Conservation (phyloP, 2,888 invertebrate species). For the Candidula unifasciata region DNA sequence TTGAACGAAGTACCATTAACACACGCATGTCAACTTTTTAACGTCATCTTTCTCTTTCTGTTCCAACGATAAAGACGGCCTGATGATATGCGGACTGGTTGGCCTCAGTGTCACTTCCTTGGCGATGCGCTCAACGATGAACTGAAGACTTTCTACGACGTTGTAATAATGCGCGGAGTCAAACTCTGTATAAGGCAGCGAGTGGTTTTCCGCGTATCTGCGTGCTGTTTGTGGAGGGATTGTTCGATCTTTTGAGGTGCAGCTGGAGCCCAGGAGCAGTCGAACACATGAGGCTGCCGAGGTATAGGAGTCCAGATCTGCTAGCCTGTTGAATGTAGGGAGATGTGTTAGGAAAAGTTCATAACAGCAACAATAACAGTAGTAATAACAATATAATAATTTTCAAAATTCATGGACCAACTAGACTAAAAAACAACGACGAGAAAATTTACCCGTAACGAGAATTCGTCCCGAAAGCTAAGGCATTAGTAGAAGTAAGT, state of each 20-base stretch:
- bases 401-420: too few relatives aligned
- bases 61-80: background rate
- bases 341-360: background rate
- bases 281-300: slow-evolving; percentile 16
- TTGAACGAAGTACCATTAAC: background rate
- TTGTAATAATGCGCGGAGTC: slow-evolving; percentile 43
- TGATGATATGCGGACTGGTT: slow-evolving; percentile 5
- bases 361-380: too few relatives aligned
- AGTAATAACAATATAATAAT: too few relatives aligned
- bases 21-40: background rate
- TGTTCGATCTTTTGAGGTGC: slow-evolving; percentile 16
- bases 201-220: slow-evolving; percentile 42
- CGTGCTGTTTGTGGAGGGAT: slow-evolving; percentile 25
- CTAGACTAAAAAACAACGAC: too few relatives aligned
- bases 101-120: slow-evolving; percentile 27
- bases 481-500: too few relatives aligned
- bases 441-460: too few relatives aligned
- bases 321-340: slow-evolving; percentile 35
- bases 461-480: too few relatives aligned
- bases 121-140: slow-evolving; percentile 38
- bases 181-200: slow-evolving; percentile 41
- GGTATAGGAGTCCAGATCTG: slow-evolving; percentile 40
- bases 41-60: background rate
- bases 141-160: slow-evolving; percentile 43
- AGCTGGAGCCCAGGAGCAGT: slow-evolving; percentile 41